Evolutionary conservation across 2,888 invertebrate species (phyloP).

Genomic region (Hirtodrosophila trivittata): DNA sequence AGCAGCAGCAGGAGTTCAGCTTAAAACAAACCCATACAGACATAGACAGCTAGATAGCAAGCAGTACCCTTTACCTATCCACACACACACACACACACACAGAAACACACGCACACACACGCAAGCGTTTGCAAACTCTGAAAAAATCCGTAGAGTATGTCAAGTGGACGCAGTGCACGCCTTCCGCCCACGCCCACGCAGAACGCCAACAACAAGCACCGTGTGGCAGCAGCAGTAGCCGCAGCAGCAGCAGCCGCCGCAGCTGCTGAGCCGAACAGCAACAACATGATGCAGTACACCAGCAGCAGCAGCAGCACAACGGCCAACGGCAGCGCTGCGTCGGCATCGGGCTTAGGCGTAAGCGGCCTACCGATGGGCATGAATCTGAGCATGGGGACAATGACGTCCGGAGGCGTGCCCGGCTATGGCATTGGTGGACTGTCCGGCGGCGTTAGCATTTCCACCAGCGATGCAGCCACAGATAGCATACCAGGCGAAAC

Average conservation of each 20-base stretch:
- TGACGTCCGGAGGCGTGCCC: constrained; percentile 34
- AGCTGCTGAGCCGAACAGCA: constrained; percentile 71
- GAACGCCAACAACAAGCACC: constrained; percentile 69
- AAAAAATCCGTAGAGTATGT: constrained; percentile 73
- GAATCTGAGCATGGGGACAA: constrained; percentile 40
- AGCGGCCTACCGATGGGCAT: constrained; percentile 21
- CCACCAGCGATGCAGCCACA: constrained; percentile 62
- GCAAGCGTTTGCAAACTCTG: constrained; percentile 25
- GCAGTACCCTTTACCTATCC: background rate
- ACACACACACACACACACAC: background rate
- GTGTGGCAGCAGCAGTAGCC: constrained; percentile 56
- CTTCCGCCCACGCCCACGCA: constrained; percentile 82
- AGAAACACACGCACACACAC: constrained; percentile 9
- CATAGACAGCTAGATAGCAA: too few species aligned
- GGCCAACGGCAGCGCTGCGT: constrained; percentile 35
- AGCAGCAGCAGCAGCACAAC: constrained; percentile 44
- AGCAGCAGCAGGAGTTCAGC: constrained; percentile 11
- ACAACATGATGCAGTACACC: constrained; percentile 70
- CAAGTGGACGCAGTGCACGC: constrained; percentile 83
- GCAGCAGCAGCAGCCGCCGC: constrained; percentile 42
- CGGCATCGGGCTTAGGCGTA: constrained; percentile 25
- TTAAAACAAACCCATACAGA: constrained; percentile 8
- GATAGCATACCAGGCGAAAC: constrained; percentile 78
- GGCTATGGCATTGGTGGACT: constrained; percentile 40
- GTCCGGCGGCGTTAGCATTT: constrained; percentile 42